Conservation (phyloP, 2,797 vertebrate genomes). For the Oophaga sylvatica region DNA sequence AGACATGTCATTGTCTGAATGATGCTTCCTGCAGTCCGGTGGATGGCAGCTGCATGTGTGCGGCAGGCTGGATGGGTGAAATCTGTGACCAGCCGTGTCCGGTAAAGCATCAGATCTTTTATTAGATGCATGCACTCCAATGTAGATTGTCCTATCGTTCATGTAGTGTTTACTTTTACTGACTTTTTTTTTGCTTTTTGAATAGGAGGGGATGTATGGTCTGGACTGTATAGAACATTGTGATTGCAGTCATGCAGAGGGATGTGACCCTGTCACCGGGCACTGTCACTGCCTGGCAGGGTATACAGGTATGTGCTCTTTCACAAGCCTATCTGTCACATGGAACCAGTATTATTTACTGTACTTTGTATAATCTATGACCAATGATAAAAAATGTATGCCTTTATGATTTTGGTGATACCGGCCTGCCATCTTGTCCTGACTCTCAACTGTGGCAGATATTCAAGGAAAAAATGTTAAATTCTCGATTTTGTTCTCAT, state of each 20-base stretch:
- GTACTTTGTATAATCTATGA: background rate
- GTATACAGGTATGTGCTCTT: conserved; percentile 87
- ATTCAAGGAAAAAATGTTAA: too few relatives aligned
- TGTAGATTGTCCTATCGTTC: background rate
- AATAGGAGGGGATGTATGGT: conserved; percentile 90
- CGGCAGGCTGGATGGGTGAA: conserved; percentile 89
- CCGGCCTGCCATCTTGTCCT: too few relatives aligned
- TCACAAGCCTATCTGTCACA: background rate
- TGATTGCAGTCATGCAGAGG: conserved; percentile 91
- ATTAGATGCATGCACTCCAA: background rate
- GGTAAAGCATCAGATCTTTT: conserved; percentile 67
- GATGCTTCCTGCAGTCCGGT: conserved; percentile 87
- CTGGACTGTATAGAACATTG: conserved; percentile 89
- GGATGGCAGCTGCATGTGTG: conserved; percentile 87
- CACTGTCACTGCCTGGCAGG: conserved; percentile 93
- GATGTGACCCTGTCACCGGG: conserved; percentile 89
- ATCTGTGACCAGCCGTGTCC: conserved; percentile 86
- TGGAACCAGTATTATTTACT: background rate
- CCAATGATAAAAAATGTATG: background rate
- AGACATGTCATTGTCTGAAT: conserved; percentile 86
- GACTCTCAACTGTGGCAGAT: too few relatives aligned
- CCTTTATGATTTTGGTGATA: too few relatives aligned
- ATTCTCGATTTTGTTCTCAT: too few relatives aligned
- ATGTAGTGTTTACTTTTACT: background rate
- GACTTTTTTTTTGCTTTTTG: background rate